These are phyloP conservation scores for Sylvicola fuscatus DNA, from an alignment of 2,888 invertebrate species.

Conservation along the genomic window DNA sequence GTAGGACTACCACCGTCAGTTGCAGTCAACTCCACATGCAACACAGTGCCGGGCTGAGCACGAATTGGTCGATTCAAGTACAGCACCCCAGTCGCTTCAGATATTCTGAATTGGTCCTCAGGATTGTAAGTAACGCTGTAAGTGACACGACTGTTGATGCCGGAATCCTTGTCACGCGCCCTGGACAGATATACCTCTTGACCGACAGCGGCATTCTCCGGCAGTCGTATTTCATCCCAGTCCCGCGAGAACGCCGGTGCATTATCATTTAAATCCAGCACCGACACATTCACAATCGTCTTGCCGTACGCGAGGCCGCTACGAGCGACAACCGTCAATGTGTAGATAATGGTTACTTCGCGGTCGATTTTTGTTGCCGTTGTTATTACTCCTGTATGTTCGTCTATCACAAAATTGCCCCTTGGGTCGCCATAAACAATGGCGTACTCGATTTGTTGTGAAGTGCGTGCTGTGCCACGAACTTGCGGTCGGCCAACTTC, in stretches of 20 bases:
- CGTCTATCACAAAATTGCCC: constrained; percentile 60
- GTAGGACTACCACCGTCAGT: constrained; percentile 58
- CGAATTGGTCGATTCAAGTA: constrained; percentile 64
- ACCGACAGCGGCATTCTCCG: constrained; percentile 83
- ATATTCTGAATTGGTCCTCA: constrained; percentile 63
- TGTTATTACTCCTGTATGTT: constrained; percentile 53
- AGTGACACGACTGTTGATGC: constrained; percentile 67
- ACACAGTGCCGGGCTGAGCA: constrained; percentile 45
- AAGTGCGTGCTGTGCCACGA: constrained; percentile 28
- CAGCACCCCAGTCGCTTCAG: constrained; percentile 71
- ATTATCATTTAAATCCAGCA: constrained; percentile 83
- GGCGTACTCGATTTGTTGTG: constrained; percentile 36
- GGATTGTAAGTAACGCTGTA: constrained; percentile 66
- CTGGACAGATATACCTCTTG: constrained; percentile 78
- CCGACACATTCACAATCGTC: constrained; percentile 57
- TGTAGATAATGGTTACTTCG: constrained; percentile 57
- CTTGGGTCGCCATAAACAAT: constrained; percentile 64
- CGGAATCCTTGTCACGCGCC: constrained; percentile 73
- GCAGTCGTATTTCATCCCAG: constrained; percentile 55
- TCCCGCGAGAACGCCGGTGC: constrained; percentile 63
- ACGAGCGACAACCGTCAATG: constrained; percentile 59
- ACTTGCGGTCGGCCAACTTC: constrained; percentile 61
- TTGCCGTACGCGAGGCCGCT: constrained; percentile 55
- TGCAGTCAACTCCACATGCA: constrained; percentile 62
- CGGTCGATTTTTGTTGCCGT: constrained; percentile 66